phyloP scores from a whole-genome alignment of 2,113 vertebrate species.

The Varanus salvator region DNA sequence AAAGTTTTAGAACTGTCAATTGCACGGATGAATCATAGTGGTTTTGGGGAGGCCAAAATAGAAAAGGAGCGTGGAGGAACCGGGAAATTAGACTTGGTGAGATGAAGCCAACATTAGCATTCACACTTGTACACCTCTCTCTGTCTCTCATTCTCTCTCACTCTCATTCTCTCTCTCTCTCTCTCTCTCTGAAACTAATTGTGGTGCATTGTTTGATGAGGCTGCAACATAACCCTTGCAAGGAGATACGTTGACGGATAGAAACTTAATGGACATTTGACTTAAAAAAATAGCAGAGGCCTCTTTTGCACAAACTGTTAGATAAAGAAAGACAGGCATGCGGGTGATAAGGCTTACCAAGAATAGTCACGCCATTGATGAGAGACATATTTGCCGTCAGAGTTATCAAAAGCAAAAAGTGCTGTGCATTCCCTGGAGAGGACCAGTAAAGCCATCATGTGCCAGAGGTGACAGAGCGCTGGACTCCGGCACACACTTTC shows the following conservation, averaged over 20 bases:
- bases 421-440: not conserved
- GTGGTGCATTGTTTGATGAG: slow-evolving; percentile 35
- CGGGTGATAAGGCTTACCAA: slow-evolving; percentile 40
- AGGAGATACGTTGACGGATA: slow-evolving; percentile 22
- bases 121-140: no score
- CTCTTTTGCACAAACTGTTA: not conserved
- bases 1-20: slow-evolving; percentile 20
- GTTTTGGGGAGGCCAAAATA: slow-evolving; percentile 25
- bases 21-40: not conserved
- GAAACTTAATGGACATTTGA: not conserved
- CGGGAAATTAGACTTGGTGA: slow-evolving; percentile 27
- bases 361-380: slow-evolving; percentile 37
- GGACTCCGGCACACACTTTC: no score
- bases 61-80: slow-evolving; percentile 42
- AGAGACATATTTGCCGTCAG: slow-evolving; percentile 1
- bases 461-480: no score
- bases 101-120: not conserved
- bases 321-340: not conserved
- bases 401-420: not conserved
- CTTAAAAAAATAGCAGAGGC: slow-evolving; percentile 48
- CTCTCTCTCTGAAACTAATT: not conserved
- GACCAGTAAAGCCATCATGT: not conserved
- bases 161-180: not conserved
- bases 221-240: slow-evolving; percentile 20
- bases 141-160: not conserved